A percentile compares a stretch with the other conserved stretches of the same genome.
Conservation (phyloP, 2,797 vertebrate genomes). For the Liparis tanakae region DNA sequence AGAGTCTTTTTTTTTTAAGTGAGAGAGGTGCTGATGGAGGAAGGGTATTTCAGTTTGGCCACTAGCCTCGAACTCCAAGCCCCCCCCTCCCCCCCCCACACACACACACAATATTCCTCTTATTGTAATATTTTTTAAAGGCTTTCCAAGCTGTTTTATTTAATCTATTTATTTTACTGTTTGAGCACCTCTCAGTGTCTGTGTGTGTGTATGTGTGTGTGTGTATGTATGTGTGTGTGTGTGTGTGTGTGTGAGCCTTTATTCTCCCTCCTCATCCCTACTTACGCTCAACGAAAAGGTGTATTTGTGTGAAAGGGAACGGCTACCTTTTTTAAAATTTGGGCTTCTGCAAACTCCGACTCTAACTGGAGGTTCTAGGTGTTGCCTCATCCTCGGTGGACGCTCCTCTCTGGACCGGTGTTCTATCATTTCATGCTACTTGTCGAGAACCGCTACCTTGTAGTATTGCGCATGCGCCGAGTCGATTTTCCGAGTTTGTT, state of each 20-base stretch:
- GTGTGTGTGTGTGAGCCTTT: constrained; percentile 18
- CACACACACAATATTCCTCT: constrained; percentile 45
- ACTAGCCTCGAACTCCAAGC: constrained; percentile 55
- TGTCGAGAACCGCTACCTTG: too few relatives aligned
- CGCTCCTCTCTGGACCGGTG: constrained; percentile 25
- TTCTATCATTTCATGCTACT: too few relatives aligned
- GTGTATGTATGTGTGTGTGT: neutral
- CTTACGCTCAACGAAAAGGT: constrained; percentile 41
- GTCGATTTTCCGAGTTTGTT: too few relatives aligned
- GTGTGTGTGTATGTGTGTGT: neutral
- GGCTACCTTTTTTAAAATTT: constrained; percentile 14
- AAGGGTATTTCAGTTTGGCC: constrained; percentile 50
- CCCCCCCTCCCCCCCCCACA: constrained; percentile 43
- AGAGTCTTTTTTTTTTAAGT: constrained; percentile 41
- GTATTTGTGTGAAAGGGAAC: constrained; percentile 6
- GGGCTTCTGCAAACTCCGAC: neutral
- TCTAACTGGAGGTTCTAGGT: constrained; percentile 16
- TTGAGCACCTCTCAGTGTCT: constrained; percentile 29
- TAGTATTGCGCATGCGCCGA: too few relatives aligned
- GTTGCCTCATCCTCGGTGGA: constrained; percentile 1
- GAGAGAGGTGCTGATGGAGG: constrained; percentile 35
- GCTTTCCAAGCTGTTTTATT: neutral
- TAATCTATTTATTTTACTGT: constrained; percentile 14
- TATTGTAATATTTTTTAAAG: constrained; percentile 42
- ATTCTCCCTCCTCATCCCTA: constrained; percentile 35